Conservation (phyloP, 2,113 vertebrate species). For the Oostethus manadensis region DNA sequence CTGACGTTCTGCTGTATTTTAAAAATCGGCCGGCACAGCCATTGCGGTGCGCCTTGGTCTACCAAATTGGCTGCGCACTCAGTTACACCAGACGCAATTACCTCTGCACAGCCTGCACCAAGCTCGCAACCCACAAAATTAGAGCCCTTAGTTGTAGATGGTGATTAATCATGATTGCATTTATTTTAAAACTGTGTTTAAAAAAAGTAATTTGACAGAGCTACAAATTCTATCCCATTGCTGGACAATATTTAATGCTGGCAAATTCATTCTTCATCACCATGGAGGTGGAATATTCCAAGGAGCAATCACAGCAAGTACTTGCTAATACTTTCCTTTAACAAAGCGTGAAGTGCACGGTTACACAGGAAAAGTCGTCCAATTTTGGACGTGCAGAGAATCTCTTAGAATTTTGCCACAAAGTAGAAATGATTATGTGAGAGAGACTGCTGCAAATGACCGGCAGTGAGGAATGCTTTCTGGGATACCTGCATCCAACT, state of each 20-base stretch:
- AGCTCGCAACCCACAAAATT: too few species aligned
- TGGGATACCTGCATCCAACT: slow-evolving; percentile 20
- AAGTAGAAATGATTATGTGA: slow-evolving; percentile 1
- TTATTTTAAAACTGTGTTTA: too few species aligned
- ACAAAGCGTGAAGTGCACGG: slow-evolving; percentile 42
- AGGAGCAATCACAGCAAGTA: slow-evolving; percentile 55
- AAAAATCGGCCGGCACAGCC: too few species aligned
- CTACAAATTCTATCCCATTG: slow-evolving; percentile 47
- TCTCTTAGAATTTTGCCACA: background rate
- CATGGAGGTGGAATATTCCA: slow-evolving; percentile 53
- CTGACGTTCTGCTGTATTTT: too few species aligned
- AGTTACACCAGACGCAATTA: too few species aligned
- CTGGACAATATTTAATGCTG: slow-evolving; percentile 60
- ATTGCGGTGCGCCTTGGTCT: too few species aligned
- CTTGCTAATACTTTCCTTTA: slow-evolving; percentile 58
- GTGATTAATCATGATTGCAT: too few species aligned
- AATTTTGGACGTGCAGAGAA: slow-evolving; percentile 36
- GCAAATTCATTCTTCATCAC: slow-evolving; percentile 49
- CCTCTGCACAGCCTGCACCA: too few species aligned
- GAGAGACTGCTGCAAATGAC: slow-evolving; percentile 5
- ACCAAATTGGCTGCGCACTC: too few species aligned
- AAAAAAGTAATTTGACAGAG: too few species aligned
- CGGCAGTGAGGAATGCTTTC: background rate
- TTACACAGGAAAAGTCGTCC: slow-evolving; percentile 37
- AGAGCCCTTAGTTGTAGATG: too few species aligned